Percentiles rank a stretch among this genome's conserved stretches.
Conservation (phyloP, 2,888 invertebrate species). For the Pyrochroa serraticornis region DNA sequence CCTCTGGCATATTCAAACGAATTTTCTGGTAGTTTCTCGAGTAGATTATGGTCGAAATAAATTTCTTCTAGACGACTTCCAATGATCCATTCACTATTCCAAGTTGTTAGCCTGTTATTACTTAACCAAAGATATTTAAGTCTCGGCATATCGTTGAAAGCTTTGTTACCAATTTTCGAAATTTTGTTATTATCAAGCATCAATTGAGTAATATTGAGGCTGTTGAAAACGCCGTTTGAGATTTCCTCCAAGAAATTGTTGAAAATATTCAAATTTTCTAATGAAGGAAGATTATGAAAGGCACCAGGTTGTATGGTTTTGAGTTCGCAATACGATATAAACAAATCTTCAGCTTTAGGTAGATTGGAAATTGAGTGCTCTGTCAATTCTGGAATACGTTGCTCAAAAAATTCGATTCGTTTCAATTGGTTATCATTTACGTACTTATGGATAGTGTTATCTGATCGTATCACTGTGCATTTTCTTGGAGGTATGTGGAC, state of each 20-base stretch:
- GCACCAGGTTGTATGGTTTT: background rate
- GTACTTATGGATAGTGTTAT: background rate
- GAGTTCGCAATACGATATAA: background rate
- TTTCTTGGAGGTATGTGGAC: background rate
- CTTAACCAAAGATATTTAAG: slow-evolving; percentile 3
- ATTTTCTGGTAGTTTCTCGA: background rate
- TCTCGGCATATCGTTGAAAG: slow-evolving; percentile 7
- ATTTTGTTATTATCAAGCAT: slow-evolving; percentile 14
- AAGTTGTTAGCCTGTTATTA: slow-evolving; percentile 5
- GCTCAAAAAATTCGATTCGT: background rate
- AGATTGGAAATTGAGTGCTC: background rate
- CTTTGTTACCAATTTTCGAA: slow-evolving; percentile 4
- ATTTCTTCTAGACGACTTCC: slow-evolving; percentile 1
- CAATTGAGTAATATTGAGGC: background rate
- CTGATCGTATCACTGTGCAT: background rate
- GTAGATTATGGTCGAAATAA: background rate
- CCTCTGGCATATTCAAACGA: background rate
- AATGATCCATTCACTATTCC: slow-evolving; percentile 13
- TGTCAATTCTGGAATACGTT: background rate
- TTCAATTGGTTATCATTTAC: background rate
- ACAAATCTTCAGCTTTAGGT: background rate
- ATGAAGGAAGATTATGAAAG: background rate
- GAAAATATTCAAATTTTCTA: background rate
- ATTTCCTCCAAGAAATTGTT: background rate
- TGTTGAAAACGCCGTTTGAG: slow-evolving; percentile 8